These are phyloP conservation scores for Drosophila ustulata DNA, from an alignment of 2,888 invertebrate genomes.

Conservation along the genomic window DNA sequence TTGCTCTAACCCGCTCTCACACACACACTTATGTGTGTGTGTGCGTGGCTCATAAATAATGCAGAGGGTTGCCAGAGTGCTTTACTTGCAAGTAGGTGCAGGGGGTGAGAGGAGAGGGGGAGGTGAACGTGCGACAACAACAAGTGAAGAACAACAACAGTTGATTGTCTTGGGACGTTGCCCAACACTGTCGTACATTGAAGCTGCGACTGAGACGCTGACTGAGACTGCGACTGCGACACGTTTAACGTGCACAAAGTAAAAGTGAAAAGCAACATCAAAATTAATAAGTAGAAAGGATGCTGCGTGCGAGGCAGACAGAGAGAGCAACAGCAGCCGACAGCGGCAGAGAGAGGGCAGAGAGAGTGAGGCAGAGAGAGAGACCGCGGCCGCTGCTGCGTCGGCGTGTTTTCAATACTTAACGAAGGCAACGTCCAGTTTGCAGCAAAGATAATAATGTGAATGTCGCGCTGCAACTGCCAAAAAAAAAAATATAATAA, in stretches of 20 bases:
- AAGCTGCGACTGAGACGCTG: slow-evolving; percentile 4
- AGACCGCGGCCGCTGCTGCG: slow-evolving; percentile 25
- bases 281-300: slow-evolving; percentile 81
- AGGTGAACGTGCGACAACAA: slow-evolving; percentile 33
- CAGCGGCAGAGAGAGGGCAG: slow-evolving; percentile 18
- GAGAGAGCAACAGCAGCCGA: neutral
- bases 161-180: slow-evolving; percentile 53
- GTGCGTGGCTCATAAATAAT: slow-evolving; percentile 69
- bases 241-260: slow-evolving; percentile 79
- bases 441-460: slow-evolving; percentile 60
- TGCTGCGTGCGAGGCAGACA: slow-evolving; percentile 58
- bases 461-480: slow-evolving; percentile 44
- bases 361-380: slow-evolving; percentile 24
- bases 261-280: slow-evolving; percentile 80
- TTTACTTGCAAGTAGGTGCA: slow-evolving; percentile 13
- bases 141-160: slow-evolving; percentile 44
- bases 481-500: neutral
- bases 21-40: slow-evolving; percentile 3
- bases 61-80: slow-evolving; percentile 62
- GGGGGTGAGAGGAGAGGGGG: neutral
- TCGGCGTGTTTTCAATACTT: slow-evolving; percentile 69
- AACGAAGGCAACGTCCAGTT: slow-evolving; percentile 68
- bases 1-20: slow-evolving; percentile 61
- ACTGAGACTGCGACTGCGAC: slow-evolving; percentile 29
- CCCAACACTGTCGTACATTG: slow-evolving; percentile 49